phyloP scores from a whole-genome alignment of 1,140 invertebrate genomes.

The Pogonognathellus flavescens region DNA sequence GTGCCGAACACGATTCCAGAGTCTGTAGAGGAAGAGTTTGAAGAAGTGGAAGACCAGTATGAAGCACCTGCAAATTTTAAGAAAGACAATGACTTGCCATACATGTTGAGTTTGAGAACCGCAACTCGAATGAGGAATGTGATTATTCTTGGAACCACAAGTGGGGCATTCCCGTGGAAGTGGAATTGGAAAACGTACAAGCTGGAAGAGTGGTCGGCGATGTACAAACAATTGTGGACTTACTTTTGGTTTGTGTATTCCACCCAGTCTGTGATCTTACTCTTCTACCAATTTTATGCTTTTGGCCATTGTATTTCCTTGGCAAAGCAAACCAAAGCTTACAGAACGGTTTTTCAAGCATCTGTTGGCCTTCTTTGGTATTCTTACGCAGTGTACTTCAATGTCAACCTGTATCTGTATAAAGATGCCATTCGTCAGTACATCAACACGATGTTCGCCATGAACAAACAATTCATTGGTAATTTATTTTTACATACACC shows the following conservation, averaged over 20 bases:
- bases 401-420: slow-evolving; percentile 48
- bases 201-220: not conserved
- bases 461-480: slow-evolving; percentile 30
- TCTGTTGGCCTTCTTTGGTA: slow-evolving; percentile 54
- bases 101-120: not conserved
- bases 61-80: not conserved
- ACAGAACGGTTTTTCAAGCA: slow-evolving; percentile 53
- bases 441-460: too few relatives aligned
- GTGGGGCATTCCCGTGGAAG: slow-evolving; percentile 49
- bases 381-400: slow-evolving; percentile 33
- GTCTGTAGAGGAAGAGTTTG: too few relatives aligned
- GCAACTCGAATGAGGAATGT: too few relatives aligned
- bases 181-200: slow-evolving; percentile 31
- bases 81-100: not conserved
- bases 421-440: slow-evolving; percentile 43
- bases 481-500: not conserved
- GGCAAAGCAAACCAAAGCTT: not conserved
- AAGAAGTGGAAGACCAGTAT: not conserved
- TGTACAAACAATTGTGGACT: not conserved
- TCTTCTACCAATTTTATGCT: slow-evolving; percentile 45
- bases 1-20: too few relatives aligned
- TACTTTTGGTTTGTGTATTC: slow-evolving; percentile 47
- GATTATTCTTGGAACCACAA: not conserved
- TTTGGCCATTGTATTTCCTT: not conserved
- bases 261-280: slow-evolving; percentile 26